These are phyloP conservation scores for Ganaspis brasiliensis DNA, from an alignment of 2,888 invertebrate species.

Conservation along the genomic window DNA sequence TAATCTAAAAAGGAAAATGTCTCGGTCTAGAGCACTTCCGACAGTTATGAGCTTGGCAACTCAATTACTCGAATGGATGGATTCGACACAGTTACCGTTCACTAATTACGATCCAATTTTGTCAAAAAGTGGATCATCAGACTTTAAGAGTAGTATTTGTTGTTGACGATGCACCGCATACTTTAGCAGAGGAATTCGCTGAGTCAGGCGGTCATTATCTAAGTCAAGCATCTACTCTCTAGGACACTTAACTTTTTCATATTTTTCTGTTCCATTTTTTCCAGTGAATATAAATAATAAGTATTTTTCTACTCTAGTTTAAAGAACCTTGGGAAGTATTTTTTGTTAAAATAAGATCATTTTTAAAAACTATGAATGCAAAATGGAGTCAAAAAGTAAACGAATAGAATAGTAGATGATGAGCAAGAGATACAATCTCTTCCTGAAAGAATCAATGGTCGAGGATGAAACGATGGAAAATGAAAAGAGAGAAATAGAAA, in stretches of 20 bases:
- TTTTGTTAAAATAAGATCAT: too few species aligned
- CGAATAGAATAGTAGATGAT: neutral
- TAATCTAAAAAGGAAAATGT: neutral
- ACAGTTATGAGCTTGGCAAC: slow-evolving; percentile 19
- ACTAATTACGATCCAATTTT: slow-evolving; percentile 31
- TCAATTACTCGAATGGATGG: slow-evolving; percentile 12
- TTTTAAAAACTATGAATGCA: too few species aligned
- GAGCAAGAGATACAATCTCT: neutral
- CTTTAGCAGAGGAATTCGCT: neutral
- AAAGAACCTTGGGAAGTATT: too few species aligned
- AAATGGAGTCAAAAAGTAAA: neutral
- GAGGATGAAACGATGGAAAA: neutral
- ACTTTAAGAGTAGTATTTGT: neutral
- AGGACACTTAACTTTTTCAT: neutral
- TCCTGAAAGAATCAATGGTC: neutral
- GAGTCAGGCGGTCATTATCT: neutral
- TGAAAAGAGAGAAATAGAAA: neutral
- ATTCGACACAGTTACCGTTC: slow-evolving; percentile 22
- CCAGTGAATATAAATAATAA: too few species aligned
- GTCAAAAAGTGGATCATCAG: slow-evolving; percentile 29
- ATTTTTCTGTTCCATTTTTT: neutral
- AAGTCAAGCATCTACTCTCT: neutral
- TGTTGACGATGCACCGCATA: slow-evolving; percentile 28
- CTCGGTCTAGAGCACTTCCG: neutral
- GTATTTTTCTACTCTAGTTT: too few species aligned